A percentile compares a stretch with the other conserved stretches of the same genome.
These are phyloP conservation scores for Halcyon smyrnensis DNA, from an alignment of 2,797 vertebrate species.

Conservation along the genomic window DNA sequence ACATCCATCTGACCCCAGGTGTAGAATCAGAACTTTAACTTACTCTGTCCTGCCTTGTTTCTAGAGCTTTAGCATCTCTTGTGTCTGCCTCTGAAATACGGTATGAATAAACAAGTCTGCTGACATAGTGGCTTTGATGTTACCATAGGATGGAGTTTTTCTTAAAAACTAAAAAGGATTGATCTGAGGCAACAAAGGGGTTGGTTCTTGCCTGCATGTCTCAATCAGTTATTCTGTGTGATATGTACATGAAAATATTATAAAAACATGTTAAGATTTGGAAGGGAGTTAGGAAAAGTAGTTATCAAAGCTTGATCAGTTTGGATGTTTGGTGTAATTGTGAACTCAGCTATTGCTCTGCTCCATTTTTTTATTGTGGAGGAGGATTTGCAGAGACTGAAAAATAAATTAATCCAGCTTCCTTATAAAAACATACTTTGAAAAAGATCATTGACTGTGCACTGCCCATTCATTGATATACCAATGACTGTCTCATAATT, in stretches of 20 bases:
- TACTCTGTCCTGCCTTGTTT: background rate
- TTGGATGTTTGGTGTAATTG: background rate
- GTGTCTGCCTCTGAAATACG: background rate
- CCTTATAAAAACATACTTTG: background rate
- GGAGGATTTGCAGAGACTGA: background rate
- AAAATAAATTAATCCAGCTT: slow-evolving; percentile 30
- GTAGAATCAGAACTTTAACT: background rate
- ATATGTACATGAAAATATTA: background rate
- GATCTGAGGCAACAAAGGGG: background rate
- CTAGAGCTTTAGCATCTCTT: background rate
- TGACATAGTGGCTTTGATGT: background rate
- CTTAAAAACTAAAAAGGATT: background rate
- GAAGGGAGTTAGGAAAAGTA: background rate
- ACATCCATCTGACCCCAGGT: background rate
- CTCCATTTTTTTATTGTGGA: background rate
- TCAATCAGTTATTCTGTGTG: background rate
- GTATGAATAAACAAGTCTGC: background rate
- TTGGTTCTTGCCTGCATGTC: background rate
- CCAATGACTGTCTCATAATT: background rate
- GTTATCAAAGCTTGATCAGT: background rate
- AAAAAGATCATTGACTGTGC: background rate
- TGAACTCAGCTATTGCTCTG: background rate
- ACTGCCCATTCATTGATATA: background rate
- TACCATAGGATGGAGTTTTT: background rate
- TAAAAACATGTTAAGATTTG: background rate